A percentile compares a stretch with the other conserved stretches of the same genome.
Evolutionary conservation across 2,888 invertebrate genomes (phyloP).

Genomic region (Malachius bipustulatus): DNA sequence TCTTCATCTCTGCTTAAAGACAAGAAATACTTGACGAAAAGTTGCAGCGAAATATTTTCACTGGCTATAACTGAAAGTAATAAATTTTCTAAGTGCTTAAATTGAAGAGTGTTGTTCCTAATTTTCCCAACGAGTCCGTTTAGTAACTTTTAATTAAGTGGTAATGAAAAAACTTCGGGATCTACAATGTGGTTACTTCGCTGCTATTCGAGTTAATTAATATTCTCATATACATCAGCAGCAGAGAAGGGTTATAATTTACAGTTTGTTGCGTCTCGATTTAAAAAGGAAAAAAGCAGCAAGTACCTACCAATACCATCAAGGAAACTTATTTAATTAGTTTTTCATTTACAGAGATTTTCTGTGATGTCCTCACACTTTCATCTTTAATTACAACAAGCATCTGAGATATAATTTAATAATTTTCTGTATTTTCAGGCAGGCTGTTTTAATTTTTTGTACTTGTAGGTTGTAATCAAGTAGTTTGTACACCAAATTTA

Average conservation of each 20-base stretch:
- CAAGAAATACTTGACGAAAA: background rate
- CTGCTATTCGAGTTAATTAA: conserved; percentile 2
- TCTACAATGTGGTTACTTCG: background rate
- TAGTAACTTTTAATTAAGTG: conserved; percentile 8
- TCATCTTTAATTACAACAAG: no score
- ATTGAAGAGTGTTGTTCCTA: conserved; percentile 15
- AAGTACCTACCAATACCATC: no score
- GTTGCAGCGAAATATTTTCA: background rate
- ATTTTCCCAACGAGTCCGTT: conserved; percentile 10
- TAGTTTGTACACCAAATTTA: no score
- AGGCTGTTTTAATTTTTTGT: no score
- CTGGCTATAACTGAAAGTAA: conserved; percentile 4
- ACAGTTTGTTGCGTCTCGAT: no score
- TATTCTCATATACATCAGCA: background rate
- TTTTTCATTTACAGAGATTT: conserved; percentile 4
- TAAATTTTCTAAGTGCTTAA: conserved; percentile 6
- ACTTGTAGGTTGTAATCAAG: no score
- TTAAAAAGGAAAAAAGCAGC: no score
- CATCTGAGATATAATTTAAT: no score
- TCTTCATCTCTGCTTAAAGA: no score
- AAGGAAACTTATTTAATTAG: conserved; percentile 9
- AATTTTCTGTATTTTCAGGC: no score
- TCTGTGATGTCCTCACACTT: no score
- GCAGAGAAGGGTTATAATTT: background rate
- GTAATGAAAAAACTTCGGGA: conserved; percentile 8